A percentile compares a stretch with the other conserved stretches of the same genome.
phyloP scores from a whole-genome alignment of 2,113 vertebrate species.

The Zosterops lateralis region DNA sequence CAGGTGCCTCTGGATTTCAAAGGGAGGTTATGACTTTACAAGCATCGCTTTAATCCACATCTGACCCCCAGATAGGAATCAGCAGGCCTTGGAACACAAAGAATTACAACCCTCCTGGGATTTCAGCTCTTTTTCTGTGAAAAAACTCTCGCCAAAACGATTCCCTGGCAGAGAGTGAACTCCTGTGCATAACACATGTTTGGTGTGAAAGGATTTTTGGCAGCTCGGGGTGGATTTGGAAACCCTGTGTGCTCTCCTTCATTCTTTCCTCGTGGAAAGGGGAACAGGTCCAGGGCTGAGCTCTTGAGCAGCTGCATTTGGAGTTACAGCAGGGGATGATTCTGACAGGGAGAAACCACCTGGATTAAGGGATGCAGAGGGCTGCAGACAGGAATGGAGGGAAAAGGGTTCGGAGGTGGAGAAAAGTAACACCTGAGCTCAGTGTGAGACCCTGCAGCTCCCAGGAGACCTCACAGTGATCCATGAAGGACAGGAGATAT shows the following conservation, averaged over 20 bases:
- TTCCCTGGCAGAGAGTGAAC: not conserved
- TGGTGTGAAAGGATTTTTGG: constrained; percentile 19
- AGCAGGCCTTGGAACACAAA: not conserved
- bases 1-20: not conserved
- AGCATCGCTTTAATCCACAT: not conserved
- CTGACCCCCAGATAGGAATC: not conserved
- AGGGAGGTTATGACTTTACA: not conserved
- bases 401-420: not conserved
- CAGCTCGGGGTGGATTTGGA: constrained; percentile 3
- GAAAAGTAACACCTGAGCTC: not conserved
- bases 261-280: constrained; percentile 25
- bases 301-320: constrained; percentile 44
- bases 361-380: constrained; percentile 29
- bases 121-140: not conserved
- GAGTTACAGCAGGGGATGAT: not conserved
- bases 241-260: not conserved
- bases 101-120: not conserved
- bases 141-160: not conserved
- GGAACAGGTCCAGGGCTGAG: constrained; percentile 18
- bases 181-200: not conserved
- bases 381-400: constrained; percentile 27
- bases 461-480: not conserved
- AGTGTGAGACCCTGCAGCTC: constrained; percentile 9
- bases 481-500: not conserved
- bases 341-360: constrained; percentile 55